Percentiles rank a stretch among this genome's conserved stretches.
Conservation (phyloP, 2,113 vertebrate genomes). For the Syngnathoides biaculeatus region DNA sequence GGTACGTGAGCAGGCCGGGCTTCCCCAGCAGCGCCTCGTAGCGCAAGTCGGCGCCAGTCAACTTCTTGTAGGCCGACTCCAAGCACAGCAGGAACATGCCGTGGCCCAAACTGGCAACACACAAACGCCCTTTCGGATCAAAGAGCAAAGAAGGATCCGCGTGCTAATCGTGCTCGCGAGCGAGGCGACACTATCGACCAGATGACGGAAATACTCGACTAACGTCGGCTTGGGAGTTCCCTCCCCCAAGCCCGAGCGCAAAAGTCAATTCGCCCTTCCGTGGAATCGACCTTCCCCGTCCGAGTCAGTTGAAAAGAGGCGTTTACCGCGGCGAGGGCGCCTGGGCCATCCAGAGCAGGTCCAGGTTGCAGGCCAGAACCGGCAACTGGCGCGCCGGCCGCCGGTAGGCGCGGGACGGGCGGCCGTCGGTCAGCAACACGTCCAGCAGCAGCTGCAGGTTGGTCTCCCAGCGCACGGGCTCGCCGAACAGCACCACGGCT, state of each 20-base stretch:
- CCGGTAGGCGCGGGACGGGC: slow-evolving; percentile 68
- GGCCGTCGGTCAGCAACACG: slow-evolving; percentile 82
- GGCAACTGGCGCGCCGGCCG: slow-evolving; percentile 74
- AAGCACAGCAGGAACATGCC: slow-evolving; percentile 86
- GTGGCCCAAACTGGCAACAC: slow-evolving; percentile 78
- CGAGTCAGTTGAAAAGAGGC: no score
- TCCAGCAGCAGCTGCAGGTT: slow-evolving; percentile 86
- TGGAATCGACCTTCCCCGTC: no score
- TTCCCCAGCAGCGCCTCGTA: slow-evolving; percentile 84
- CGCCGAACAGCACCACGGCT: slow-evolving; percentile 86
- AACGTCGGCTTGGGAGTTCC: no score
- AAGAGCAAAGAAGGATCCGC: no score
- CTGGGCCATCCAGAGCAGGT: slow-evolving; percentile 88
- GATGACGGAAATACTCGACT: no score
- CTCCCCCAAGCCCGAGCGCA: no score
- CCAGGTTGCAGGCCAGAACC: slow-evolving; percentile 84
- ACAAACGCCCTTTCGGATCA: no score
- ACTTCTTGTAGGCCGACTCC: slow-evolving; percentile 86
- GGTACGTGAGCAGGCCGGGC: slow-evolving; percentile 83
- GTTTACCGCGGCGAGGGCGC: slow-evolving; percentile 83
- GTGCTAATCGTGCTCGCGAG: no score
- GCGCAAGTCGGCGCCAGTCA: slow-evolving; percentile 81
- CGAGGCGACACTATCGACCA: no score
- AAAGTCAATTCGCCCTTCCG: no score
- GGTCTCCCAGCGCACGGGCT: slow-evolving; percentile 87